Base-by-base conservation (phyloP, 2,888 invertebrate species). In the Dolomedes plantarius region DNA sequence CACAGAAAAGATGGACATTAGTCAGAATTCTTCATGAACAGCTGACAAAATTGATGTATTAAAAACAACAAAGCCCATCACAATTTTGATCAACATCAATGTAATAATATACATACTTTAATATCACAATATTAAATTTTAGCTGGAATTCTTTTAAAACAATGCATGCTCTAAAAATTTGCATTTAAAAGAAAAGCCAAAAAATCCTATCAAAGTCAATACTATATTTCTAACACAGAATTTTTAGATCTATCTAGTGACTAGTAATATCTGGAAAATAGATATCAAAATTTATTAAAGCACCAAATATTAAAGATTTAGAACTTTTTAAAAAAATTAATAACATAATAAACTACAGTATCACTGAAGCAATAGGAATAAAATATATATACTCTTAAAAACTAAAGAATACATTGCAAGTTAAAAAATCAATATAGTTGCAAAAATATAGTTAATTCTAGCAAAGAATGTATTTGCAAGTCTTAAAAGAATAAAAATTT, bases 1-100 rank as follows among this genome's bases (percentile, higher is more conserved):
- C 73, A 77, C 82, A 76, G 76, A 76, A 83, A 83, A 72, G 77
- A 80, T 80, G 65, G 82, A 83, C 83, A 83, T 32, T 28, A 36
- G 71, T 56, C 72, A 77, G 83, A 72, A 71, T 77, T 71, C 72
- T 50, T 29, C 39, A 36, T 36, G 56, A 73, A 78, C 39, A 62
- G 62, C 71, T 62, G 41, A 19, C 50, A 68, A 36, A 68, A 65
- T 64, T 41, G 28, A 31, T 13, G 31, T 31, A 29, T 29, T 29
- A 31, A 65, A 31, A 65, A 65, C 62, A 68, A 36, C 16, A 69
- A 36, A 39, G 41, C 69, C 50, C 67, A 73, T 75, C 50, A 68
- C 67, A 76, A 72, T 74, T 39, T 32, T 41, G 29, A 65, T 69
- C 69, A 69, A 80, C 64, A 73, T 41, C 67, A 41, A 62, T 68